These are phyloP conservation scores for Phortica variegata DNA, from an alignment of 1,140 invertebrate genomes.

Conservation along the genomic window DNA sequence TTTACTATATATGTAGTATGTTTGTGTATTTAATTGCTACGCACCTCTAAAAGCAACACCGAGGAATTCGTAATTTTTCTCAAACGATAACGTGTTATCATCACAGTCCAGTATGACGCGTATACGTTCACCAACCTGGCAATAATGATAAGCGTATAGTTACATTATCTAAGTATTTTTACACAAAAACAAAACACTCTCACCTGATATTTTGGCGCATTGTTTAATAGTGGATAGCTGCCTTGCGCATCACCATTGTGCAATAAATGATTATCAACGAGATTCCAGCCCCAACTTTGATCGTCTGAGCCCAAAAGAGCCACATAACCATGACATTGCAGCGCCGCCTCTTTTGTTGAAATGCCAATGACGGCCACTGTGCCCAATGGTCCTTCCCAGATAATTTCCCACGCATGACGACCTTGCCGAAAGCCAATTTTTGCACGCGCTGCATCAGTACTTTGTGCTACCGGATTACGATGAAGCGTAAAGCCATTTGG, in stretches of 20 bases:
- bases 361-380: constrained; percentile 95
- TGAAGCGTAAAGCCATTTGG: constrained; percentile 96
- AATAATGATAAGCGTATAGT: constrained; percentile 35
- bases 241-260: constrained; percentile 96
- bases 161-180: constrained; percentile 9
- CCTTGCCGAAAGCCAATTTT: constrained; percentile 94
- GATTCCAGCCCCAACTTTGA: constrained; percentile 98
- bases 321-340: constrained; percentile 92
- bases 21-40: background rate
- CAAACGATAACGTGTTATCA: constrained; percentile 95
- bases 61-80: constrained; percentile 98
- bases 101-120: constrained; percentile 97
- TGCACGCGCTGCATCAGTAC: constrained; percentile 92
- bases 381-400: constrained; percentile 97
- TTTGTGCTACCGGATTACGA: constrained; percentile 97
- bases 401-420: constrained; percentile 96
- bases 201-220: constrained; percentile 97
- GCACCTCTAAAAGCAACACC: constrained; percentile 95
- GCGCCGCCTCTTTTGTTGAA: constrained; percentile 88
- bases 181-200: background rate
- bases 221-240: constrained; percentile 93
- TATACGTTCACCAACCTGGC: constrained; percentile 92
- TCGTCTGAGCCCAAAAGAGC: constrained; percentile 92
- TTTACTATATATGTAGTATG: background rate
- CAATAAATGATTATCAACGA: constrained; percentile 95